Base-by-base conservation (phyloP, 2,113 vertebrate species). In the Hyla sarda region DNA sequence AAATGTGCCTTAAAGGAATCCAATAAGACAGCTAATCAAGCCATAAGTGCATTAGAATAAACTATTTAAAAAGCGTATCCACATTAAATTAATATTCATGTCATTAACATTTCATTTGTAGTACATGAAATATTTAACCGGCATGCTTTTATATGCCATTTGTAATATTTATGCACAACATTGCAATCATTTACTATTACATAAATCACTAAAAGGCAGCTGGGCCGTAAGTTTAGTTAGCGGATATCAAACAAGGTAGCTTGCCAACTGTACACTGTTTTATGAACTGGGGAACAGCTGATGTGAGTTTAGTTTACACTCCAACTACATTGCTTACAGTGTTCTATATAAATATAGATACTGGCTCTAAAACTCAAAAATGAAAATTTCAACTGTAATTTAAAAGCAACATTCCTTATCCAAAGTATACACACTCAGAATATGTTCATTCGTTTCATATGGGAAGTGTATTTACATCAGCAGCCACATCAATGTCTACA, bases 151-250 rank as follows among this genome's bases (percentile, higher is more conserved):
- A 76, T 28, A 76, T 76, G 45, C 23, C 16, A 76, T 76, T 50
- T 76, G 73, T 50, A 50, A 50, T 76, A 76, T 76, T 50, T 52
- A 76, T 50, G 73, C 28, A 76, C 45, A 76, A 48, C 47, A 52
- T 30, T 50, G 47, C 47, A 52, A 76, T 52, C 73, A 76, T 52
- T 50, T 50, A 76, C 48, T 75, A 48, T 48, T 16, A 48, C 41
- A 45, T 75, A 50, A 76, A 50, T 52, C 73, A 16, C 41, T 45
- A 75, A 25, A 50, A 48, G 72, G 23, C 19, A 48, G 72, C 41
- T 7, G 23, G 45, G 73, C n/a, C 19, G 25, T 73, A n/a, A 8
- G 19, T 21, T n/a, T 73, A 50, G 6, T n/a, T n/a, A 47, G 8
- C 45, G 28, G 73, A 50, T 28, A 50, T 76, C 73, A 76, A 52